Percentiles rank a stretch among this genome's conserved stretches.
Evolutionary conservation across 2,113 vertebrate species (phyloP).

Genomic region (Pachypanchax playfairii): DNA sequence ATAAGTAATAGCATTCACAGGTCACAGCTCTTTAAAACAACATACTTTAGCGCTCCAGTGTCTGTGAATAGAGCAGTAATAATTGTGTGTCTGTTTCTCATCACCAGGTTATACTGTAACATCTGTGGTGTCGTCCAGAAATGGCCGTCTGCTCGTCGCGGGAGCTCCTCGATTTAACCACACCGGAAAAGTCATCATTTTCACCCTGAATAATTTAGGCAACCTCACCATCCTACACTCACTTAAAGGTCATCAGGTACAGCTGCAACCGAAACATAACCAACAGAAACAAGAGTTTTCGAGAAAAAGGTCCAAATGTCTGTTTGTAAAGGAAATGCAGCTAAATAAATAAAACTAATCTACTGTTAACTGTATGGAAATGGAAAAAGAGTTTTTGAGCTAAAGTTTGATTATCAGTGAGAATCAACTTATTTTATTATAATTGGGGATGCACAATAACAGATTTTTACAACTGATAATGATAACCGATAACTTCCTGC

Average conservation of each 20-base stretch:
- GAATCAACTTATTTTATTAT: no score
- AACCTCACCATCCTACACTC: constrained; percentile 93
- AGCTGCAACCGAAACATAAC: neutral
- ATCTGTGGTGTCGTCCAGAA: constrained; percentile 86
- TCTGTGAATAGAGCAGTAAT: neutral
- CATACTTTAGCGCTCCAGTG: neutral
- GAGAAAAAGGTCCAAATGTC: neutral
- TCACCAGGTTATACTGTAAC: constrained; percentile 93
- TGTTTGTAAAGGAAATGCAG: no score
- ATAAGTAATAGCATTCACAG: neutral
- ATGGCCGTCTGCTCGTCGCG: constrained; percentile 85
- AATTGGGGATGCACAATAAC: no score
- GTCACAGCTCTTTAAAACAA: neutral
- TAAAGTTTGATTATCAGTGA: no score
- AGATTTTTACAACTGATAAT: no score
- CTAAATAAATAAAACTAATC: no score
- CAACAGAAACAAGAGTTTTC: neutral
- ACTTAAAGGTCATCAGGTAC: constrained; percentile 92
- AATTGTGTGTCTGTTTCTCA: constrained; percentile 18
- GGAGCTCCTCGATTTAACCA: constrained; percentile 98
- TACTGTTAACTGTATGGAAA: no score
- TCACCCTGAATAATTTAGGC: constrained; percentile 87
- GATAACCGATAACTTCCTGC: no score
- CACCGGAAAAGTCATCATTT: constrained; percentile 95
- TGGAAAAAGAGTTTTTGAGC: no score